Evolutionary conservation across 1,140 invertebrate genomes (phyloP), one percentile per base, ranked within the genome.

Genomic region (Chrysoperla carnea): DNA sequence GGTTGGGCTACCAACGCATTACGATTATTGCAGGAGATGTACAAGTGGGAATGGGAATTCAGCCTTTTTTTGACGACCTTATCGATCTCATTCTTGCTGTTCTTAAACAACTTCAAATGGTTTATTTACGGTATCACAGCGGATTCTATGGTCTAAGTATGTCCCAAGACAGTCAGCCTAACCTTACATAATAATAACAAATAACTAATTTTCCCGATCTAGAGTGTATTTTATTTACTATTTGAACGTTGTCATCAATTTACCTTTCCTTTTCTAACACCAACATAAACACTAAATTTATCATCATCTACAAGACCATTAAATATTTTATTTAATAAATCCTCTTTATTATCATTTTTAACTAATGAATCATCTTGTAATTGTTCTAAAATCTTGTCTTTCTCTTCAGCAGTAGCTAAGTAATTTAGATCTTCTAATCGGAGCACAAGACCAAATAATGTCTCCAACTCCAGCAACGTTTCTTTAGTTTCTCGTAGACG

Each of bases 401-500:
- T 61, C 61, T 72, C 59, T 64, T 76, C 54, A 54, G 64, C 47
- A 53, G 70, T 55, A 59, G 68, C 46, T 0, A 78, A 78, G 55
- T 83, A 83, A 28, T 74, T 75, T 7, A 81, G 54, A 53, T 84
- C 81, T 54, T 84, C 81, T 0, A 82, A 57, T 52, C 79, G 71
- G n/a, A 84, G 54, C 40, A 81, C 59, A 33, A 78, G 63, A 6
- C 74, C 64, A 50, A 79, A 84, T 17, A 84, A 53, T 29, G 78
- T 78, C 59, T 90, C 86, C 42, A 89, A 81, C 52, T 87, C 82
- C 36, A 89, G 62, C 12, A 89, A 57, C 13, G 85, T 63, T 53
- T 89, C 82, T 29, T 84, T 75, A 6, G 76, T 81, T 56, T 80
- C 73, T 51, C 73, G 64, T 0, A 68, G 68, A 46, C 66, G 68